Conservation (phyloP, 2,797 vertebrate genomes). For the Bradypodion ventrale region DNA sequence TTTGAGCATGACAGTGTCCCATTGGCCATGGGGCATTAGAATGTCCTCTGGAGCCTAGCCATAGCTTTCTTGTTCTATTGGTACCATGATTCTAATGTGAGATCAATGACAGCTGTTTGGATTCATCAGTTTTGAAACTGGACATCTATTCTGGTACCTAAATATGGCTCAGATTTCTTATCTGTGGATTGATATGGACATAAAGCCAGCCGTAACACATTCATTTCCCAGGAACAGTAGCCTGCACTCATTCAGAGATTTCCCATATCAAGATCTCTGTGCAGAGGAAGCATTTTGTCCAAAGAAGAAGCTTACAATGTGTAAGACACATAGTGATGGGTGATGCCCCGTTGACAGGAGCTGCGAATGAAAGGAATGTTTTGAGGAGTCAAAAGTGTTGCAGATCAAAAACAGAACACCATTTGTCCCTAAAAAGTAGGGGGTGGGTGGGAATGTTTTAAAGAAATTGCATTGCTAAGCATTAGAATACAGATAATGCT, state of each 20-base stretch:
- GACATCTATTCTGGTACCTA: neutral
- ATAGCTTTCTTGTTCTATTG: neutral
- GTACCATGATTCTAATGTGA: neutral
- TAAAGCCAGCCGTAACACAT: neutral
- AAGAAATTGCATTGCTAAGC: slow-evolving; percentile 3
- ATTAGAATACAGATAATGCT: slow-evolving; percentile 7
- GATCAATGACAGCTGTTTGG: neutral
- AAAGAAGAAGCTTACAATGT: neutral
- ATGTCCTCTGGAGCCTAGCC: neutral
- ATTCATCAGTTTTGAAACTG: neutral
- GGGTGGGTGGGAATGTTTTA: neutral
- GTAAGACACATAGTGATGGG: slow-evolving; percentile 18
- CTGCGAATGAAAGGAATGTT: slow-evolving; percentile 30
- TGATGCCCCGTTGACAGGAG: slow-evolving; percentile 56
- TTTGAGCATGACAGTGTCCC: neutral
- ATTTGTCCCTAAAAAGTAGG: neutral
- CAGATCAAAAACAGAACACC: slow-evolving; percentile 38
- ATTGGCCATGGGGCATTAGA: neutral
- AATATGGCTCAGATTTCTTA: neutral
- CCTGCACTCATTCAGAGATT: neutral
- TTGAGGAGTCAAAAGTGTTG: slow-evolving; percentile 30
- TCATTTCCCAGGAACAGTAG: neutral
- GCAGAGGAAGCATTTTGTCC: slow-evolving; percentile 25
- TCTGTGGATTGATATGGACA: neutral
- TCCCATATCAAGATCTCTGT: slow-evolving; percentile 8